Conservation (phyloP, 2,113 vertebrate genomes). For the Agapornis roseicollis region DNA sequence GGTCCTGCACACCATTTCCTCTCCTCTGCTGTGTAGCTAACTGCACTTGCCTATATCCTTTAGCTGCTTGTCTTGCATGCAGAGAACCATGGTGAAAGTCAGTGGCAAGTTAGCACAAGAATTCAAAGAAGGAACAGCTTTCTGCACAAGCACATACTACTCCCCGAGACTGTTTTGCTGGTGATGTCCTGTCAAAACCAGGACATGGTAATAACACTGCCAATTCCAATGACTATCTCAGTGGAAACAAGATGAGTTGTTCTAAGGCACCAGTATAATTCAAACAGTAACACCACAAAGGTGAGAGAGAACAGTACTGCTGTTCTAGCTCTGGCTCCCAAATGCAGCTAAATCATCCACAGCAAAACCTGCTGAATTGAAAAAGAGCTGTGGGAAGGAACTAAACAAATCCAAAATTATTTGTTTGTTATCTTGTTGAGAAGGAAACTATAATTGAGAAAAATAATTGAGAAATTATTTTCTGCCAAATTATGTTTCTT, state of each 20-base stretch:
- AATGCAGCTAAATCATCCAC: neutral
- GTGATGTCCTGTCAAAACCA: neutral
- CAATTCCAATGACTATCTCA: neutral
- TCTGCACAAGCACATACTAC: neutral
- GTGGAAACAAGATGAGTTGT: neutral
- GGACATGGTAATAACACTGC: rapidly evolving
- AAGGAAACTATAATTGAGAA: no score
- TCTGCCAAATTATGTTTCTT: neutral
- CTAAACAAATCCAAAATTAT: neutral
- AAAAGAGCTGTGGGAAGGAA: neutral
- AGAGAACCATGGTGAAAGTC: neutral
- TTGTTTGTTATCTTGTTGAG: neutral
- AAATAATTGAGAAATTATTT: neutral
- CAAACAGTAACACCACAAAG: neutral
- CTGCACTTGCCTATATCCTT: neutral
- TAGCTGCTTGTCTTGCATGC: neutral
- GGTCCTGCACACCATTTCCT: neutral
- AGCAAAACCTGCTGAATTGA: neutral
- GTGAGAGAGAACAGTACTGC: neutral
- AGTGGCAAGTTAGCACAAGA: neutral
- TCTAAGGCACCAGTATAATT: neutral
- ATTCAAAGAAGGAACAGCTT: neutral
- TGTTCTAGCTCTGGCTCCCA: neutral
- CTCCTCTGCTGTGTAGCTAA: neutral
- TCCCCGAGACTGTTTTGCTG: neutral